Evolutionary conservation across 2,797 vertebrate genomes (phyloP).

Genomic region (Acropternis orthonyx): DNA sequence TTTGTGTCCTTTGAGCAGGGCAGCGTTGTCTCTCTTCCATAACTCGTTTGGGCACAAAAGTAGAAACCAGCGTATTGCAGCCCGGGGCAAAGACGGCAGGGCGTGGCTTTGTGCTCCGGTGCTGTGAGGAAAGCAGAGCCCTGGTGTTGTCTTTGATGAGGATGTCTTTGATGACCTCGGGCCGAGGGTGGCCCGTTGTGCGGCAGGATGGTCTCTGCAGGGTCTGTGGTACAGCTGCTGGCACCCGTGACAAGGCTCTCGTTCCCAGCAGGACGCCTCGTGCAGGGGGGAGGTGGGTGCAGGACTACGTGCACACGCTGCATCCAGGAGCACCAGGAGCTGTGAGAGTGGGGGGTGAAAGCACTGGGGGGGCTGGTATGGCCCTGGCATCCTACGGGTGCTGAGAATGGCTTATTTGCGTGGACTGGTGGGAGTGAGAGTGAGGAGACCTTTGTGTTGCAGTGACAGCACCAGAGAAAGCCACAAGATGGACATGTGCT

Average conservation of each 20-base stretch:
- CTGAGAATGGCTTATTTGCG: not conserved
- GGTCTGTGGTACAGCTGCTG: not conserved
- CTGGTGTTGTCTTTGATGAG: not conserved
- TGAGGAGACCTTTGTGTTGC: slow-evolving; percentile 10
- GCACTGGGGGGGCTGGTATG: not conserved
- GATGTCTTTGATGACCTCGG: not conserved
- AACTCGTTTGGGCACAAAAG: not conserved
- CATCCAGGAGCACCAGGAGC: not conserved
- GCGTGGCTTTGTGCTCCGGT: rapidly evolving
- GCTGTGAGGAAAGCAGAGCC: not conserved
- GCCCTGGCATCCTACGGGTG: rapidly evolving
- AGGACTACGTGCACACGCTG: rapidly evolving
- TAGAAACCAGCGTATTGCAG: not conserved
- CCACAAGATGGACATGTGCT: not conserved
- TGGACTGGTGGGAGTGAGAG: not conserved
- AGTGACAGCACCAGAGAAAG: slow-evolving; percentile 1
- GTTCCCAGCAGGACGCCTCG: not conserved
- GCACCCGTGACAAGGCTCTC: not conserved
- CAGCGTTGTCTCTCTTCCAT: not conserved
- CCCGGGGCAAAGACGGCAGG: rapidly evolving
- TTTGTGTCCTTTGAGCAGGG: not conserved
- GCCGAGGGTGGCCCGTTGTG: not conserved
- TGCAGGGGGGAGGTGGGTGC: not conserved
- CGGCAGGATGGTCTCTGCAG: not conserved
- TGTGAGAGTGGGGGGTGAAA: rapidly evolving